Base-by-base conservation (phyloP, 2,113 vertebrate species). In the Telmatochromis brichardi region DNA sequence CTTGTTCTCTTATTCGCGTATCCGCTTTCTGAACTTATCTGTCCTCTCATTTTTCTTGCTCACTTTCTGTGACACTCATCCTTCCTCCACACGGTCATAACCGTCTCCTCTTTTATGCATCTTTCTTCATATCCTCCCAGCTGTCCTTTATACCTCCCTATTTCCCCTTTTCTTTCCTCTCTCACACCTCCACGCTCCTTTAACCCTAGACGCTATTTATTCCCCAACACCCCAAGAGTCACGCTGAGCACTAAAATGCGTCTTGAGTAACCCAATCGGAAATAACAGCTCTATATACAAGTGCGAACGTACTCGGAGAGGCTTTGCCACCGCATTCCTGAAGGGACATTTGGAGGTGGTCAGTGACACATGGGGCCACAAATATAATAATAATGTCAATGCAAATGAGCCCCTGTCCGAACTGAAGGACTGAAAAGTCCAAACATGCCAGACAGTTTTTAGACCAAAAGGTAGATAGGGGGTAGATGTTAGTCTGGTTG, bases 191-290 rank as follows among this genome's bases (percentile, higher is more conserved):
- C 8, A 15, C 26, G 2, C 53, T 82, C 86, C 89, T 94, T 87
- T 80, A 82, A 55, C 84, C 79, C 58, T 37, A 35, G 57, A 84
- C 47, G 35, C 90, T 86, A 89, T 87, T 90, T 81, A 92, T 84
- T 91, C 76, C 47, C 53, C 55, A 45, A 94, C 94, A 92, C 92
- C 88, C 91, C 63, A 14, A 71, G 17, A 45, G 81, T 90, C 82
- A 71, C 63, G 35, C 84, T 19, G 23, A 68, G 76, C 81, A 86
- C 84, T 63, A 78, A 78, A 87, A 85, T 42, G 28, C 8, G 11
- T 17, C 79, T 40, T 68, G 35, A 90, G 57, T 54, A 81, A 63
- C 35, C 45, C 45, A 47, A 40, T 86, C 12, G 31, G 42, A 60
- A 89, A 81, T 12, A 92, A 90, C 63, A 84, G 78, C 84, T 83